phyloP scores from a whole-genome alignment of 2,797 vertebrate genomes.

The Tangara arthus region DNA sequence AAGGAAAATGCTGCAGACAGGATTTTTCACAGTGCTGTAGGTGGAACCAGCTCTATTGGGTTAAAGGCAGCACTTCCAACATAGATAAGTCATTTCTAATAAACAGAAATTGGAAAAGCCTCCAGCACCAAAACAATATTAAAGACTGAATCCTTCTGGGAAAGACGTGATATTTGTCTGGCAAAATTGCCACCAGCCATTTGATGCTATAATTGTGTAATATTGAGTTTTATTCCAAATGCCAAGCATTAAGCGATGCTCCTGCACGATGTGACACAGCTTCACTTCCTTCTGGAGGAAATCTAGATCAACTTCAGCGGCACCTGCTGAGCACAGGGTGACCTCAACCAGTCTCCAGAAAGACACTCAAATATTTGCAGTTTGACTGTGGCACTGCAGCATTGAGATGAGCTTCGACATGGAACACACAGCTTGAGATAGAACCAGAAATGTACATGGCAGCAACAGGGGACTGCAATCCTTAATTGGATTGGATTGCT shows the following conservation, averaged over 20 bases:
- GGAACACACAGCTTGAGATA: neutral
- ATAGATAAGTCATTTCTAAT: neutral
- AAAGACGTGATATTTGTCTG: constrained; percentile 41
- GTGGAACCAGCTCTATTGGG: constrained; percentile 9
- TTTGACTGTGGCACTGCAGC: neutral
- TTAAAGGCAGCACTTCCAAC: constrained; percentile 18
- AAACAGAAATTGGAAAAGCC: constrained; percentile 43
- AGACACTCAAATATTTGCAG: neutral
- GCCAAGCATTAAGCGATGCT: neutral
- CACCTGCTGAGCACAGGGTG: neutral
- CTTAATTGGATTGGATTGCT: neutral
- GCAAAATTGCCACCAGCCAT: constrained; percentile 16
- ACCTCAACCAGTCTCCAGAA: neutral
- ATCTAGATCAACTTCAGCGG: neutral
- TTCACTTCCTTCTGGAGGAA: neutral
- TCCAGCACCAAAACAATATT: constrained; percentile 20
- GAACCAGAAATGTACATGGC: neutral
- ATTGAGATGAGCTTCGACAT: neutral
- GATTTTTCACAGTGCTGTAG: constrained; percentile 13
- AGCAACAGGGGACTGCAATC: neutral
- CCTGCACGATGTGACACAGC: neutral
- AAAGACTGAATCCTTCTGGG: constrained; percentile 48
- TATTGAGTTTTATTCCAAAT: constrained; percentile 31
- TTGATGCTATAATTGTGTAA: neutral
- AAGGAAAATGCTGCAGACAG: neutral